Percentiles rank a stretch among this genome's conserved stretches.
phyloP scores from a whole-genome alignment of 2,113 vertebrate genomes.

The Sciurus niger region DNA sequence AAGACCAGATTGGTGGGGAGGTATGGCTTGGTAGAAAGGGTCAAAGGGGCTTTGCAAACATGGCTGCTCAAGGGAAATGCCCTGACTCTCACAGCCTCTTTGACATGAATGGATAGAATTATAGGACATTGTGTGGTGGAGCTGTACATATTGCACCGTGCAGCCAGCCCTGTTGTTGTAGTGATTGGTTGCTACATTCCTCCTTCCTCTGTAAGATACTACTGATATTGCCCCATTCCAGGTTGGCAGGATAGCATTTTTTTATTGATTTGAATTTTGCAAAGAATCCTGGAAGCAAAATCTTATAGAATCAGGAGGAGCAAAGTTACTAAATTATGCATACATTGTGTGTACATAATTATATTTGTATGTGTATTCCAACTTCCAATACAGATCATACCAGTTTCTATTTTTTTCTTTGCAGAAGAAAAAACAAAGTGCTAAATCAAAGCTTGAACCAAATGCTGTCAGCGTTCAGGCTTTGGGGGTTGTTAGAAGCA shows the following conservation, averaged over 20 bases:
- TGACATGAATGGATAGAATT: slow-evolving; percentile 50
- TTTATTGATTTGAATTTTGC: slow-evolving; percentile 68
- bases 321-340: slow-evolving; percentile 68
- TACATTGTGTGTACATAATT: not conserved
- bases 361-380: slow-evolving; percentile 63
- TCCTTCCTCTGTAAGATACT: not conserved
- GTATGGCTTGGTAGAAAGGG: not conserved
- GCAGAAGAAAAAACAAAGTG: slow-evolving; percentile 24
- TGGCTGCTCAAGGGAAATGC: slow-evolving; percentile 13
- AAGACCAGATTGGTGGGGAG: slow-evolving; percentile 16
- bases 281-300: slow-evolving; percentile 63
- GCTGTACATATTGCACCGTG: slow-evolving; percentile 2
- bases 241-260: slow-evolving; percentile 41
- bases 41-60: slow-evolving; percentile 44
- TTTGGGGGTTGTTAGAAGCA: slow-evolving; percentile 60
- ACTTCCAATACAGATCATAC: slow-evolving; percentile 17
- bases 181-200: slow-evolving; percentile 32
- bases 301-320: slow-evolving; percentile 41
- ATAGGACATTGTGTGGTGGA: not conserved
- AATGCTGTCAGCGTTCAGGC: slow-evolving; percentile 60
- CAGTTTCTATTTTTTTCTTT: slow-evolving; percentile 42
- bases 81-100: not conserved
- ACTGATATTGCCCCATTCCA: not conserved
- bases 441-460: slow-evolving; percentile 72
- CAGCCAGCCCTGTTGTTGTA: slow-evolving; percentile 16